These are phyloP conservation scores for Eurosta solidaginis DNA, from an alignment of 1,140 invertebrate species.

Conservation along the genomic window DNA sequence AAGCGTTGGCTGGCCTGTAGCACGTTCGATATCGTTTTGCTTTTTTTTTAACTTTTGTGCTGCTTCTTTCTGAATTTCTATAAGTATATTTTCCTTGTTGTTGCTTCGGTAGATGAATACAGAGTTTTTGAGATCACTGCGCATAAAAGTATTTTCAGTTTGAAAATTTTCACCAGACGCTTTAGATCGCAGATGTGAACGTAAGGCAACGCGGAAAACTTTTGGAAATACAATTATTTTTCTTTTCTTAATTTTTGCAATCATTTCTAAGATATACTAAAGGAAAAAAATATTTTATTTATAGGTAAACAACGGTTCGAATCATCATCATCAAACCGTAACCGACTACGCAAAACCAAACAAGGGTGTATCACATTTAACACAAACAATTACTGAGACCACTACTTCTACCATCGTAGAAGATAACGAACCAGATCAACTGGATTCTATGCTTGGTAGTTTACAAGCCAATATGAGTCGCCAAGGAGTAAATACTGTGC, in stretches of 20 bases:
- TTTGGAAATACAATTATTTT: neutral
- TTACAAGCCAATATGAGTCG: conserved; percentile 90
- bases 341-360: conserved; percentile 77
- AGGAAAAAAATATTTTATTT: conserved; percentile 30
- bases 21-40: neutral
- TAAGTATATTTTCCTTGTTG: neutral
- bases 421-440: conserved; percentile 64
- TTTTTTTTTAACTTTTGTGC: neutral
- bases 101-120: neutral
- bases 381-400: conserved; percentile 61
- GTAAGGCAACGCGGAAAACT: conserved; percentile 26
- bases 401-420: conserved; percentile 56
- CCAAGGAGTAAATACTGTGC: conserved; percentile 95
- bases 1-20: neutral
- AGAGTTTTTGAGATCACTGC: conserved; percentile 36
- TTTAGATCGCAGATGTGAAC: conserved; percentile 35
- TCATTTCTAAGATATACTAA: neutral
- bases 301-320: conserved; percentile 65
- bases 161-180: conserved; percentile 50
- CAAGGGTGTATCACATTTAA: conserved; percentile 63
- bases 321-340: conserved; percentile 65
- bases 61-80: neutral
- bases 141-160: conserved; percentile 60
- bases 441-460: conserved; percentile 85
- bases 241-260: conserved; percentile 9